Evolutionary conservation across 92 coral and sea anemone genomes (phyloP).

Genomic region (Epizoanthus rinbou): DNA sequence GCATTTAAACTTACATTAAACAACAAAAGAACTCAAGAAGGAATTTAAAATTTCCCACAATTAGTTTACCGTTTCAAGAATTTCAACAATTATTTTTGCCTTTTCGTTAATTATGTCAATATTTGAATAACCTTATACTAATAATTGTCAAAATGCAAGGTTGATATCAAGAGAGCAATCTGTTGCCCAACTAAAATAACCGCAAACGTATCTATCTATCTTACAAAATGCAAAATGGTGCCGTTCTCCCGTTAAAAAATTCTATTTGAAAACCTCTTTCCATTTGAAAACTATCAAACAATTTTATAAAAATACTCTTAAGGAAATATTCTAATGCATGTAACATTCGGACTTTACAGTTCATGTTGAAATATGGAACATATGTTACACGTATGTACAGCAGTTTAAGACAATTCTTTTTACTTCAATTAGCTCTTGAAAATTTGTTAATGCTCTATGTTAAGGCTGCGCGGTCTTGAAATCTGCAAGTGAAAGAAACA

Average conservation of each 20-base stretch:
- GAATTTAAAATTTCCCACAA: too few species aligned
- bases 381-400: constrained; percentile 42
- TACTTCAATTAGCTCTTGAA: constrained; percentile 7
- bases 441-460: constrained; percentile 10
- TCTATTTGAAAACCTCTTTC: background rate
- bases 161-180: background rate
- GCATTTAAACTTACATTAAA: background rate
- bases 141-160: background rate
- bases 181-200: background rate
- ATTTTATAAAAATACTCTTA: constrained; percentile 4
- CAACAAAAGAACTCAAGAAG: too few species aligned
- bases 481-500: constrained; percentile 22
- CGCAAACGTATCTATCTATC: background rate
- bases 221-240: background rate
- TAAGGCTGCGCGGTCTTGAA: constrained; percentile 11
- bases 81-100: background rate
- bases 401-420: constrained; percentile 1
- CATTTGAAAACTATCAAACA: background rate
- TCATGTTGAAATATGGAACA: constrained; percentile 3
- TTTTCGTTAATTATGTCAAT: constrained; percentile 6
- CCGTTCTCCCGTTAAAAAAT: constrained; percentile 24
- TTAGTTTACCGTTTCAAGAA: background rate
- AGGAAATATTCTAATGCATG: constrained; percentile 1
- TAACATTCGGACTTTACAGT: constrained; percentile 25
- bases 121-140: too few species aligned